Conservation (phyloP, 2,888 invertebrate species). For the Leptura quadrifasciata region DNA sequence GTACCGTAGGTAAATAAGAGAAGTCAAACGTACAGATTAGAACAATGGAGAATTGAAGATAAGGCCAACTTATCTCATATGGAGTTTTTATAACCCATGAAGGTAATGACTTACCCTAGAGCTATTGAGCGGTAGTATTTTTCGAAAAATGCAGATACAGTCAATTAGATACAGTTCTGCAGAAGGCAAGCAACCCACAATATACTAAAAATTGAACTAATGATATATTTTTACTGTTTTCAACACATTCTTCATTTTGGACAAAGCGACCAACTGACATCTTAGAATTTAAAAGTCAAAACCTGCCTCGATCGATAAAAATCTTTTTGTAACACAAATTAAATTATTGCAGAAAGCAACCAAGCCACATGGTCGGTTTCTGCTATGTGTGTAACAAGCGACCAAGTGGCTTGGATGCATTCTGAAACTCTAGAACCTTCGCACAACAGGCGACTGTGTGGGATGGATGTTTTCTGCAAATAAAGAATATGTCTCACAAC, state of each 20-base stretch:
- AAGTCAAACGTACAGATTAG: too few species aligned
- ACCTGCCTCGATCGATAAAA: conserved; percentile 23
- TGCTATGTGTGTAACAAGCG: conserved; percentile 26
- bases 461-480: conserved; percentile 41
- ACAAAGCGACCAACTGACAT: conserved; percentile 37
- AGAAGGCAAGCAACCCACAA: conserved; percentile 39
- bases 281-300: conserved; percentile 29
- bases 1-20: too few species aligned
- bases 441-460: conserved; percentile 1
- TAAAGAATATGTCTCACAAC: conserved; percentile 25
- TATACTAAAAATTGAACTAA: conserved; percentile 25
- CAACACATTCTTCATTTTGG: conserved; percentile 34
- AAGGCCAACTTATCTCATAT: too few species aligned
- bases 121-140: too few species aligned
- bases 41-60: too few species aligned
- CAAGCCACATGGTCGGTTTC: conserved; percentile 35
- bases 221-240: background rate
- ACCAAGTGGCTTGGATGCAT: conserved; percentile 40
- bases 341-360: conserved; percentile 31
- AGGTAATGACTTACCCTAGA: too few species aligned
- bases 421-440: conserved; percentile 29
- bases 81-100: too few species aligned
- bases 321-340: conserved; percentile 31
- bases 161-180: conserved; percentile 5
- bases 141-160: too few species aligned